phyloP scores from a whole-genome alignment of 1,140 invertebrate species.

The Temnothorax nylanderi region DNA sequence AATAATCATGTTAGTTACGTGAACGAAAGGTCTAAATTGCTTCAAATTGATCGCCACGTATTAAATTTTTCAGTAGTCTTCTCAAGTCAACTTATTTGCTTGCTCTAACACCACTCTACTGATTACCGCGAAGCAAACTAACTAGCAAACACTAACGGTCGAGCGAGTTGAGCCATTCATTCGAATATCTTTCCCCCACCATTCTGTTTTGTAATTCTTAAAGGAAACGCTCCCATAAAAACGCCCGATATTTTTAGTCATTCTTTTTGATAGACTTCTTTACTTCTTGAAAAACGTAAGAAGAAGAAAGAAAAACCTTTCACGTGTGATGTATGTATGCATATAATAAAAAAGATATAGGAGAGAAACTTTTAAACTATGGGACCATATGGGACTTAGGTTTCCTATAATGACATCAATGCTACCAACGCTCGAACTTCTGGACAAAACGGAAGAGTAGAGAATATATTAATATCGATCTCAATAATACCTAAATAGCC shows the following conservation, averaged over 20 bases:
- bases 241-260: background rate
- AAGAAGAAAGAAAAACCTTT: background rate
- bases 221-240: background rate
- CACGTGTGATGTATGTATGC: background rate
- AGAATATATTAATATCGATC: background rate
- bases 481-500: too few species aligned
- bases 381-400: background rate
- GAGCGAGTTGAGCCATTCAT: background rate
- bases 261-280: background rate
- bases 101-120: background rate
- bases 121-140: background rate
- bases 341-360: background rate
- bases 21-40: background rate
- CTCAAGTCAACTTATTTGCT: background rate
- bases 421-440: background rate
- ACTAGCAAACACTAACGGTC: background rate
- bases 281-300: background rate
- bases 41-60: background rate
- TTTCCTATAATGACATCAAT: background rate
- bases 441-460: background rate
- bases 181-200: background rate
- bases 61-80: background rate
- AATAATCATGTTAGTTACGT: background rate
- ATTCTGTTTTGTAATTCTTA: background rate
- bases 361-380: background rate